These are phyloP conservation scores for Drosophila gunungcola DNA, from an alignment of 1,140 invertebrate species.

Conservation along the genomic window DNA sequence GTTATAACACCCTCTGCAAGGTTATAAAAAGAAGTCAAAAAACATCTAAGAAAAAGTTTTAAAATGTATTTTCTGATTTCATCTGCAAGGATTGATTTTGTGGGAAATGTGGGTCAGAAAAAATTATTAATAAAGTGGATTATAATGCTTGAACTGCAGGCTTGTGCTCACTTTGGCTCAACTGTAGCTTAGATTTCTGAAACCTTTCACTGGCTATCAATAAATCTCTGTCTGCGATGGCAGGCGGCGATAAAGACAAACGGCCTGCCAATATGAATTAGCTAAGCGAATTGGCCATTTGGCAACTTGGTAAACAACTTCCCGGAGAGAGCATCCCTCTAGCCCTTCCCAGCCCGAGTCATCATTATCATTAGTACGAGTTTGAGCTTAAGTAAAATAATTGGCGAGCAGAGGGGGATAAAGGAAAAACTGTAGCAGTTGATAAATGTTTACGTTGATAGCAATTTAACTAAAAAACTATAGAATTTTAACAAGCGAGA, in stretches of 20 bases:
- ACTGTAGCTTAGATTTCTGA: constrained; percentile 29
- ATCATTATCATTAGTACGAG: constrained; percentile 80
- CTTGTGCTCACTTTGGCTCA: constrained; percentile 24
- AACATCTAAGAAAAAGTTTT: constrained; percentile 33
- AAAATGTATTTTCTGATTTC: constrained; percentile 23
- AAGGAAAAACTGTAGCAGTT: constrained; percentile 73
- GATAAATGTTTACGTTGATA: constrained; percentile 83
- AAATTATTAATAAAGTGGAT: constrained; percentile 63
- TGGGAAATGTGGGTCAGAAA: constrained; percentile 56
- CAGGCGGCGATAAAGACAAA: constrained; percentile 78
- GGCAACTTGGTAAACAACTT: constrained; percentile 74
- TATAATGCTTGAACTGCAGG: constrained; percentile 52
- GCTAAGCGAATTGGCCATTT: constrained; percentile 82
- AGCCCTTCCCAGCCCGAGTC: constrained; percentile 18
- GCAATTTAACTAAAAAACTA: constrained; percentile 44
- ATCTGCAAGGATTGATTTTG: constrained; percentile 31
- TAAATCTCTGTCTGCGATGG: constrained; percentile 68
- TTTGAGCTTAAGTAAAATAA: constrained; percentile 53
- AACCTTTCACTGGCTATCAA: constrained; percentile 80
- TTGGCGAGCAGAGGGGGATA: background rate
- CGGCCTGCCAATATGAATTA: constrained; percentile 81
- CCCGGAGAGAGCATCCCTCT: constrained; percentile 33
- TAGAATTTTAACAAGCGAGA: background rate
- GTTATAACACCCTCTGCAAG: too few species aligned
- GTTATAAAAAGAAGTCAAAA: background rate